Conservation (phyloP, 2,113 vertebrate genomes). For the Dicentrarchus labrax region DNA sequence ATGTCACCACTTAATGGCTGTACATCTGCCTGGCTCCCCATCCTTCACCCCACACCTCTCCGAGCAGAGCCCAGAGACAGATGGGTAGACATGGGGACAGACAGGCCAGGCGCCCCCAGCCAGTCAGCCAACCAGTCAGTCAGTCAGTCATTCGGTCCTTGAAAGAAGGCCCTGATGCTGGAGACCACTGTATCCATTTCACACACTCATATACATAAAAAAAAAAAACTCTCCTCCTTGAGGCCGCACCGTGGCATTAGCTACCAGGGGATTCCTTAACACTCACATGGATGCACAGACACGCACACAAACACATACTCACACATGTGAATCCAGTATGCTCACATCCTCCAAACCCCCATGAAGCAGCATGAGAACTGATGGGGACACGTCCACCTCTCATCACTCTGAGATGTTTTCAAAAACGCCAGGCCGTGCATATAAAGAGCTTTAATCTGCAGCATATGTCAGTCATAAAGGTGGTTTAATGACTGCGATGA, state of each 20-base stretch:
- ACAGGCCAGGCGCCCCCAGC: slow-evolving; percentile 64
- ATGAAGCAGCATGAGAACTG: neutral
- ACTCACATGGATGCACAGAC: slow-evolving; percentile 45
- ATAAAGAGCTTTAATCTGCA: slow-evolving; percentile 20
- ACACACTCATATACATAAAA: slow-evolving; percentile 29
- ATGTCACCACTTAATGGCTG: slow-evolving; percentile 80
- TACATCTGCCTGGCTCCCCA: slow-evolving; percentile 82
- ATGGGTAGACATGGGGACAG: slow-evolving; percentile 81
- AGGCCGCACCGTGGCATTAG: slow-evolving; percentile 38
- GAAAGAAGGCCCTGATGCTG: slow-evolving; percentile 47
- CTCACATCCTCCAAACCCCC: slow-evolving; percentile 33
- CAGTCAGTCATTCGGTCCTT: slow-evolving; percentile 33
- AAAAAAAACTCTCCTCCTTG: slow-evolving; percentile 2
- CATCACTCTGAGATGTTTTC: slow-evolving; percentile 52
- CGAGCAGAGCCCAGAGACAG: slow-evolving; percentile 63
- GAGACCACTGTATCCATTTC: slow-evolving; percentile 72
- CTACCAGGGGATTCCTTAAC: slow-evolving; percentile 66
- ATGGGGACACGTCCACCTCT: slow-evolving; percentile 59
- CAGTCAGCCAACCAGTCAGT: slow-evolving; percentile 33
- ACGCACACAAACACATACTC: slow-evolving; percentile 45
- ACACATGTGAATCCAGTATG: slow-evolving; percentile 51
- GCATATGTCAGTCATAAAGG: neutral
- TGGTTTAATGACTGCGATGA: slow-evolving; percentile 6
- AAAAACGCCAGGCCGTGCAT: neutral
- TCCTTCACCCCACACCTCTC: slow-evolving; percentile 85